Base-by-base conservation (phyloP, 2,888 invertebrate genomes). In the Xylocampa areola region DNA sequence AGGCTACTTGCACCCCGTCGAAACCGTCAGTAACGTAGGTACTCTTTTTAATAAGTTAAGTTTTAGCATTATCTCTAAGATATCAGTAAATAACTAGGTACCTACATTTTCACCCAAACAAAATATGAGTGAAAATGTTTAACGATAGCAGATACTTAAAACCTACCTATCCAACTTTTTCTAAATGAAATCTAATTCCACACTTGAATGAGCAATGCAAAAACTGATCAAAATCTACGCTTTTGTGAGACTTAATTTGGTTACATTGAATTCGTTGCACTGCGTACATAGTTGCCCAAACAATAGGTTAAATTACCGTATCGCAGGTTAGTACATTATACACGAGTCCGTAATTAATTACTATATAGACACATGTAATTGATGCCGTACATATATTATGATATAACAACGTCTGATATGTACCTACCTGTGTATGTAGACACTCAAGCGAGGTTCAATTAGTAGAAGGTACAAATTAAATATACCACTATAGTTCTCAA, bases 281-380 rank as follows among this genome's bases (percentile, higher is more conserved):
- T 33, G 7, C 40, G 19, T 52, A 14, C 29, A 10, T 32, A 2
- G 32, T 14, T 19, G 30, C 32, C 17, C 44, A 59, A 45, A 61
- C 58, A 65, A 61, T 61, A 36, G 39, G 32, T 64, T 68, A 68
- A 55, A 58, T 68, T 61, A 68, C 61, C 57, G 41, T 36, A 55
- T 59, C 44, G 45, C 25, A 19, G 39, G 27, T 29, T 58, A 30
- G 25, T 47, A 50, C 29, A 57, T 57, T 44, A 60, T 44, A 55
- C 43, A 43, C 35, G 33, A 39, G n/a, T 5, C 27, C 14, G 54
- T 58, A 64, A 71, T 71, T 71, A 68, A 61, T 71, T 37, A 61
- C 37, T 54, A 44, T 36, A 35, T 49, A 44, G 35, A 30, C 35
- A 32, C 10, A 13, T 30, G 50, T 52, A 64, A 67, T 52, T 63